phyloP scores from a whole-genome alignment of 2,888 invertebrate species.

The Melieria crassipennis region DNA sequence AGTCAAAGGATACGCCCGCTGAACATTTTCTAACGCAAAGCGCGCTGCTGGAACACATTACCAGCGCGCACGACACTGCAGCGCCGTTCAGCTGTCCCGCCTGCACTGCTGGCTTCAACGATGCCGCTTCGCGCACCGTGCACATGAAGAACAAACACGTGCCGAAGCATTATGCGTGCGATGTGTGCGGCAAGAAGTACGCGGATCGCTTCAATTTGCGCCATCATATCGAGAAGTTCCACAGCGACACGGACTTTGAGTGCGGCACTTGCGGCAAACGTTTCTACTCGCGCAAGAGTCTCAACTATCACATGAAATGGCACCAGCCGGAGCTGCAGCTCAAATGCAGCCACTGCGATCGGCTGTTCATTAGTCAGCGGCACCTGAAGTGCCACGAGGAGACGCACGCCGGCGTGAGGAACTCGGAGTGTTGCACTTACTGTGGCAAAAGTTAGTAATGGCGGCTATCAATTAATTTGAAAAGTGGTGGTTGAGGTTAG shows the following conservation, averaged over 20 bases:
- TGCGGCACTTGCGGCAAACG: slow-evolving; percentile 56
- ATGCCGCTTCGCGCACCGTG: slow-evolving; percentile 58
- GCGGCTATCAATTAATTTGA: no score
- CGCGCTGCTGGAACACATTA: slow-evolving; percentile 52
- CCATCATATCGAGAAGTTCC: slow-evolving; percentile 58
- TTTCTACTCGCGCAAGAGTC: slow-evolving; percentile 58
- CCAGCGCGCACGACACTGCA: slow-evolving; percentile 49
- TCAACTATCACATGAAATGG: slow-evolving; percentile 60
- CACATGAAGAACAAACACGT: slow-evolving; percentile 56
- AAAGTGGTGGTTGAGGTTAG: no score
- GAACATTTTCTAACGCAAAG: slow-evolving; percentile 53
- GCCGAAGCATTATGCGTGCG: slow-evolving; percentile 52
- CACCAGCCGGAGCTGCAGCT: slow-evolving; percentile 56
- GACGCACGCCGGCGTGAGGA: slow-evolving; percentile 53
- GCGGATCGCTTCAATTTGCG: slow-evolving; percentile 57
- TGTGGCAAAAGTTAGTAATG: slow-evolving; percentile 56
- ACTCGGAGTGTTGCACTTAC: slow-evolving; percentile 54
- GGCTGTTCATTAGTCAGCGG: slow-evolving; percentile 57
- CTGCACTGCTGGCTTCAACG: slow-evolving; percentile 52
- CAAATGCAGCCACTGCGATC: slow-evolving; percentile 55
- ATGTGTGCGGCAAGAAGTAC: slow-evolving; percentile 57
- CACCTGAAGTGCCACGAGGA: slow-evolving; percentile 57
- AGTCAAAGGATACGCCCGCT: slow-evolving; percentile 43
- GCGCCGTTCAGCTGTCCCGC: slow-evolving; percentile 56
- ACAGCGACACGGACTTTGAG: slow-evolving; percentile 58